Evolutionary conservation across 92 coral and sea anemone genomes (phyloP).

Genomic region (Zoanthus solanderi): DNA sequence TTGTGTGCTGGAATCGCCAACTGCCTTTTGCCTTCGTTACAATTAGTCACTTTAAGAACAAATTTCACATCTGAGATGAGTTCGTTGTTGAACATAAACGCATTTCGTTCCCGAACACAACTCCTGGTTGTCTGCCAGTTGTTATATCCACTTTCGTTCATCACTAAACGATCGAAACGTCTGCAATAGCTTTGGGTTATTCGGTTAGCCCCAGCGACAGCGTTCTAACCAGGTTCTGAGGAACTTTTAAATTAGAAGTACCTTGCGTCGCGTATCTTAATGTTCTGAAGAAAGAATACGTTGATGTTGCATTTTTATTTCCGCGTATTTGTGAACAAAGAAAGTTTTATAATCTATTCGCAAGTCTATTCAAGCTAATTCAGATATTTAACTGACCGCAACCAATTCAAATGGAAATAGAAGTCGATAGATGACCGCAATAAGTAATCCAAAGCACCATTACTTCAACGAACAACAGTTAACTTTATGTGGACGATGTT

Average conservation of each 20-base stretch:
- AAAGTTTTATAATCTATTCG: neutral
- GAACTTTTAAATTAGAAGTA: neutral
- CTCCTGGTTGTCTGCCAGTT: slow-evolving; percentile 48
- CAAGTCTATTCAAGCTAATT: neutral
- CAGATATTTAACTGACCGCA: neutral
- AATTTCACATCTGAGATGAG: slow-evolving; percentile 68
- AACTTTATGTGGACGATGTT: neutral
- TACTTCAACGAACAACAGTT: neutral
- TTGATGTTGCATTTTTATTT: neutral
- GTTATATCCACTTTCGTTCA: slow-evolving; percentile 3
- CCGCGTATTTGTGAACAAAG: neutral
- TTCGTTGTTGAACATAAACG: slow-evolving; percentile 65
- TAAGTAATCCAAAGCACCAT: neutral
- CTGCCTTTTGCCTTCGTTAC: neutral
- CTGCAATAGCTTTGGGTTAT: neutral
- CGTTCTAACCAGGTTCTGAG: neutral
- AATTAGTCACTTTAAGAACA: slow-evolving; percentile 32
- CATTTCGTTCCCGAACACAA: slow-evolving; percentile 58
- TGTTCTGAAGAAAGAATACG: slow-evolving; percentile 15
- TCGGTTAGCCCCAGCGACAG: neutral
- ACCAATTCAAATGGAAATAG: neutral
- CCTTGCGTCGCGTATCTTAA: neutral
- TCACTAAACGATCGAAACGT: neutral
- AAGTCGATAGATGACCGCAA: neutral
- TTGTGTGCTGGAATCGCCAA: slow-evolving; percentile 82